Conservation (phyloP, 2,888 invertebrate genomes). For the Amaurobius ferox region DNA sequence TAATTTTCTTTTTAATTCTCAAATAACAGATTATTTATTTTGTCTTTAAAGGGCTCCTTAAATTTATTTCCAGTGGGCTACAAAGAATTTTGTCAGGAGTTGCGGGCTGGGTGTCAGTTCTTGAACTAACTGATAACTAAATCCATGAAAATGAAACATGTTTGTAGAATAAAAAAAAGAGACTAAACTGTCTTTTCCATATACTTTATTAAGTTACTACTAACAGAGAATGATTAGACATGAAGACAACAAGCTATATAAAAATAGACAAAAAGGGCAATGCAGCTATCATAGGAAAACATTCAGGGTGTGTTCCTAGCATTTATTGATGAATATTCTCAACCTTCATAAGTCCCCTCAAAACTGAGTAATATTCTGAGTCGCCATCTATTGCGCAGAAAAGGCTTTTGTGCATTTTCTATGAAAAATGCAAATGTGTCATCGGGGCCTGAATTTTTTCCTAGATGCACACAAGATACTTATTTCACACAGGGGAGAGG, state of each 20-base stretch:
- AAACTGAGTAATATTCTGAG: constrained; percentile 67
- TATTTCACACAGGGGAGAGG: background rate
- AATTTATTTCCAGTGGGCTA: too few species aligned
- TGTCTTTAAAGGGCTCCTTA: too few species aligned
- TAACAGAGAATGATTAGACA: constrained; percentile 73
- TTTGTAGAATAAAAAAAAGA: background rate
- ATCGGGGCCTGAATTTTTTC: constrained; percentile 34
- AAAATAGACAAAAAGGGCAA: constrained; percentile 65
- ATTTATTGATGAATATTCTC: constrained; percentile 61
- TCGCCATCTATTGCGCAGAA: background rate
- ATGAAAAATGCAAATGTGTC: constrained; percentile 60
- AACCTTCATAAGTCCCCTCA: constrained; percentile 68
- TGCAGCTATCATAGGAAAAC: constrained; percentile 33
- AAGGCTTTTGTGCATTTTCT: background rate
- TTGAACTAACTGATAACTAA: too few species aligned
- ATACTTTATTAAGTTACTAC: constrained; percentile 67
- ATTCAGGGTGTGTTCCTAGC: background rate
- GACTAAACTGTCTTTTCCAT: constrained; percentile 11
- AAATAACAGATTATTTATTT: too few species aligned
- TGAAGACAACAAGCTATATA: constrained; percentile 73
- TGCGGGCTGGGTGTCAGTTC: too few species aligned
- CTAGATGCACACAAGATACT: too few species aligned
- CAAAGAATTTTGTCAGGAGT: too few species aligned
- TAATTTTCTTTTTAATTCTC: too few species aligned
- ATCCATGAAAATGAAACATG: too few species aligned